A percentile compares a stretch with the other conserved stretches of the same genome.
These are phyloP conservation scores for Metacarcinus magister DNA, from an alignment of 2,888 invertebrate genomes.

Conservation along the genomic window DNA sequence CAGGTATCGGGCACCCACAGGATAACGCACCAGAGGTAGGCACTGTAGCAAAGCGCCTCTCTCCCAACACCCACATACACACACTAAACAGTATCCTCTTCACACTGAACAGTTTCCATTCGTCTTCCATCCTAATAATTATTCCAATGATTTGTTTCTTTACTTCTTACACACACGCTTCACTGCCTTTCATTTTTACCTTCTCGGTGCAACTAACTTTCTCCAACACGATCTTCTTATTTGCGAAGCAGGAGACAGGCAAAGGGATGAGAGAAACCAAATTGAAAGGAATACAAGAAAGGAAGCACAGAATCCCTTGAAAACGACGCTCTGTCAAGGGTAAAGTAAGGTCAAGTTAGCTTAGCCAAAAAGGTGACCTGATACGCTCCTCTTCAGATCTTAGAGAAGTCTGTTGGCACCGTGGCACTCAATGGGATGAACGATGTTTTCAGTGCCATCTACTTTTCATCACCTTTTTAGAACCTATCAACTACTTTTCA, in stretches of 20 bases:
- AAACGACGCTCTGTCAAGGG: too few relatives aligned
- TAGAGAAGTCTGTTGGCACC: background rate
- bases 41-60: too few relatives aligned
- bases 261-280: background rate
- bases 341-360: background rate
- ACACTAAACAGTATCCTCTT: background rate
- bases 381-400: background rate
- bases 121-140: background rate
- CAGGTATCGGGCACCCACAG: too few relatives aligned
- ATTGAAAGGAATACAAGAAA: background rate
- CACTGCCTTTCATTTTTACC: background rate
- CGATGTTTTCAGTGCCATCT: background rate
- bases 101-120: background rate
- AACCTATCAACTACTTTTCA: background rate
- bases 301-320: background rate
- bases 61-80: too few relatives aligned
- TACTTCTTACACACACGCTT: background rate
- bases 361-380: background rate
- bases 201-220: background rate
- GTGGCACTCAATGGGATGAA: too few relatives aligned
- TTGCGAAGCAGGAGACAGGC: background rate
- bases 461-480: background rate
- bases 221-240: background rate
- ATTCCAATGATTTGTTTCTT: background rate
- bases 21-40: too few relatives aligned